A percentile compares a stretch with the other conserved stretches of the same genome.
These are phyloP conservation scores for Antheraea yamamai DNA, from an alignment of 2,888 invertebrate genomes.

Conservation along the genomic window DNA sequence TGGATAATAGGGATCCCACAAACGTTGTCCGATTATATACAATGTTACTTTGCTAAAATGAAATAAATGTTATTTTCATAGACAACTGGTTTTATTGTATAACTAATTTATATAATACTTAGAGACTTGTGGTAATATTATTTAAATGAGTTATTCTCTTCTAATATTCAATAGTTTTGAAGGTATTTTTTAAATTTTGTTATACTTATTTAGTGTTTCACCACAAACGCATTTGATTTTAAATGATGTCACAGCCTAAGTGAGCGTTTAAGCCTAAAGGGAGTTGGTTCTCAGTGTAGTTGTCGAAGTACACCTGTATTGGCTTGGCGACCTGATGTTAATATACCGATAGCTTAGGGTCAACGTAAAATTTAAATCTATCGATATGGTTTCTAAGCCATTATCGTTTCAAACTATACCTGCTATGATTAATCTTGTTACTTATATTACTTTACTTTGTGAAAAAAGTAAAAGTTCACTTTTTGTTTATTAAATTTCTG, in stretches of 20 bases:
- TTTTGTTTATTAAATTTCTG: neutral
- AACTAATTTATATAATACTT: neutral
- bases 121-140: too few relatives aligned
- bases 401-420: neutral
- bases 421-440: too few relatives aligned
- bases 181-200: too few relatives aligned
- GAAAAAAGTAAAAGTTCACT: too few relatives aligned
- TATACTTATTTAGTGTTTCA: neutral
- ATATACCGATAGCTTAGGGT: neutral
- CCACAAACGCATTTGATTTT: neutral
- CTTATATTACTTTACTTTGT: too few relatives aligned
- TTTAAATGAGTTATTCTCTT: too few relatives aligned
- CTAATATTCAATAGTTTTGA: too few relatives aligned
- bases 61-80: neutral
- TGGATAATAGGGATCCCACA: constrained; percentile 41
- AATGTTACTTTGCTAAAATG: neutral
- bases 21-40: constrained; percentile 1
- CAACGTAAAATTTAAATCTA: neutral
- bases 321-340: neutral
- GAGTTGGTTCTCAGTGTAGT: neutral
- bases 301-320: too few relatives aligned
- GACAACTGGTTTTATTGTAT: neutral
- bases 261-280: neutral
- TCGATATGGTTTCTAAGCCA: neutral
- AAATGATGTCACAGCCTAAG: neutral